These are phyloP conservation scores for Magallana ariakensis DNA, from an alignment of 1,140 invertebrate genomes.

Conservation along the genomic window DNA sequence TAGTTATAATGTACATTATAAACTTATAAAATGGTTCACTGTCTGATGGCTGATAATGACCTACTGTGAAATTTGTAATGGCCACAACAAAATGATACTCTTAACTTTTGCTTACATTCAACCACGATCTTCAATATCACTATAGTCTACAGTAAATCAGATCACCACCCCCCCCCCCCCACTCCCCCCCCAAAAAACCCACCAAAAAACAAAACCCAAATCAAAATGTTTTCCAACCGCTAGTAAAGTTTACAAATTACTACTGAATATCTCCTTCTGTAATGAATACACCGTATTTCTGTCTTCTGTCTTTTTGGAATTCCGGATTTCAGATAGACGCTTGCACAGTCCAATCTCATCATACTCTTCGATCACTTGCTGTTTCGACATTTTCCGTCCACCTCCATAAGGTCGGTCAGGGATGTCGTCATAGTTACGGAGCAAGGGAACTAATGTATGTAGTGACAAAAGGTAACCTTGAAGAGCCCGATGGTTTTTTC, in stretches of 20 bases:
- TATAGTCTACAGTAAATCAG: too few relatives aligned
- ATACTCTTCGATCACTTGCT: neutral
- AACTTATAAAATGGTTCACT: too few relatives aligned
- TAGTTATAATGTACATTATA: too few relatives aligned
- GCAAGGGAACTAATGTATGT: neutral
- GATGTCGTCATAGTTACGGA: constrained; percentile 15
- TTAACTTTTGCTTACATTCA: too few relatives aligned
- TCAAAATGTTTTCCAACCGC: too few relatives aligned
- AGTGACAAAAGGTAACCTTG: neutral
- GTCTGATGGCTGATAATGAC: too few relatives aligned
- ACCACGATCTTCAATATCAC: too few relatives aligned
- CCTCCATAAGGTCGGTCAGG: neutral
- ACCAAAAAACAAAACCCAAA: too few relatives aligned
- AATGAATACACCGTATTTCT: neutral
- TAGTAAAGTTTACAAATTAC: neutral
- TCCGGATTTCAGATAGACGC: neutral
- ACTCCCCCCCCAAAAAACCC: too few relatives aligned
- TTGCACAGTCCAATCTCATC: constrained; percentile 8
- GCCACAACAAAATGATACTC: too few relatives aligned
- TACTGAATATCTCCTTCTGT: constrained; percentile 6
- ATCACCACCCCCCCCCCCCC: too few relatives aligned
- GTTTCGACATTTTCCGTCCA: neutral
- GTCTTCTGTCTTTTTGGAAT: constrained; percentile 1
- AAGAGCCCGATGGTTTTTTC: neutral
- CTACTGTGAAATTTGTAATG: too few relatives aligned